Conservation (phyloP, 2,113 vertebrate species). For the Galemys pyrenaicus region DNA sequence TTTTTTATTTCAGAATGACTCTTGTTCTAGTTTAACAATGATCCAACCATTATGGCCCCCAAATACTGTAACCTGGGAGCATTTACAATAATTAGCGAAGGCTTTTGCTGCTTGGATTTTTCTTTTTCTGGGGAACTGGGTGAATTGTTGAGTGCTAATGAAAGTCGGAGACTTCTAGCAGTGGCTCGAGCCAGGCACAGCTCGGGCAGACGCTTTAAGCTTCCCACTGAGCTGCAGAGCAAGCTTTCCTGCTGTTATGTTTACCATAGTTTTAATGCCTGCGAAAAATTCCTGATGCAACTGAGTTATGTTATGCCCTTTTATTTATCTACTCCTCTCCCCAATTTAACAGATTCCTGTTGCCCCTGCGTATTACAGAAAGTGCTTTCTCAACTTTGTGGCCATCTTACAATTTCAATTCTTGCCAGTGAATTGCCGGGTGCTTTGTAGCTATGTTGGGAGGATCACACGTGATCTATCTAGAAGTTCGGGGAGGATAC, state of each 20-base stretch:
- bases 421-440: constrained; percentile 18
- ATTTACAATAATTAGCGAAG: constrained; percentile 82
- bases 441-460: not conserved
- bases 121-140: constrained; percentile 80
- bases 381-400: constrained; percentile 64
- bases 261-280: constrained; percentile 91
- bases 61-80: constrained; percentile 82
- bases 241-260: constrained; percentile 88
- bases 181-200: constrained; percentile 86
- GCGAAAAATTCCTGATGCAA: constrained; percentile 89
- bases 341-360: constrained; percentile 81
- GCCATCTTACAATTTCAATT: not conserved
- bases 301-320: constrained; percentile 87
- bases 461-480: not conserved
- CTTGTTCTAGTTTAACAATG: constrained; percentile 82
- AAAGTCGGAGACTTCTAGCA: constrained; percentile 86
- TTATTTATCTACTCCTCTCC: constrained; percentile 83
- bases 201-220: constrained; percentile 85
- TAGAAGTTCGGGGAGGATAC: constrained; percentile 26
- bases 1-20: constrained; percentile 70
- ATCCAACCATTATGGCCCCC: constrained; percentile 76
- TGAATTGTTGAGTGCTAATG: constrained; percentile 86
- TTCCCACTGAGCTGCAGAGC: constrained; percentile 88
- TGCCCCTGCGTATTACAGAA: constrained; percentile 77
- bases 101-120: constrained; percentile 76